These are phyloP conservation scores for Hemicordylus capensis DNA, from an alignment of 2,113 vertebrate genomes.

Conservation along the genomic window DNA sequence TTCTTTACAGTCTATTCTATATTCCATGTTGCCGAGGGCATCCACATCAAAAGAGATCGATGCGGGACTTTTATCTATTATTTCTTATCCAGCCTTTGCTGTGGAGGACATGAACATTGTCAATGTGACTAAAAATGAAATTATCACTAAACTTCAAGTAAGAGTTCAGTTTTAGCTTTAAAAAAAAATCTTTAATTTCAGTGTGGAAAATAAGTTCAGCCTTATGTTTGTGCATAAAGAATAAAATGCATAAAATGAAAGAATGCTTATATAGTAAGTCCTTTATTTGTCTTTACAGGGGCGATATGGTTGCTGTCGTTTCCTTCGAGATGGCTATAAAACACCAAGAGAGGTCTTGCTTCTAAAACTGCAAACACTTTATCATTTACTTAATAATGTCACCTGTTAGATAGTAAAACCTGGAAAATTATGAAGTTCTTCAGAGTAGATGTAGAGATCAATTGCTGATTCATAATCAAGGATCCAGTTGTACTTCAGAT, in stretches of 20 bases:
- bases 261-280: accelerated
- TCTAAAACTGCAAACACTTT: not conserved
- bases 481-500: not conserved
- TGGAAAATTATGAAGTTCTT: not conserved
- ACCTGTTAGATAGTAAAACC: not conserved
- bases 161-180: slow-evolving; percentile 31
- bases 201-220: not conserved
- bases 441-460: not conserved
- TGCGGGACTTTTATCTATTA: slow-evolving; percentile 93
- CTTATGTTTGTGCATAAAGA: not conserved
- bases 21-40: slow-evolving; percentile 96
- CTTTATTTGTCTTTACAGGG: slow-evolving; percentile 79
- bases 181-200: not conserved
- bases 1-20: slow-evolving; percentile 90
- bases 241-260: not conserved
- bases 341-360: slow-evolving; percentile 93
- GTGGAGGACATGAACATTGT: slow-evolving; percentile 93
- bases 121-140: slow-evolving; percentile 93
- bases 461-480: too few species aligned
- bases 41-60: slow-evolving; percentile 98
- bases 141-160: slow-evolving; percentile 95
- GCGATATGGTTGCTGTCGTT: slow-evolving; percentile 95
- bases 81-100: slow-evolving; percentile 98
- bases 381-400: not conserved
- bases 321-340: slow-evolving; percentile 95